Evolutionary conservation across 2,113 vertebrate genomes (phyloP).

Genomic region (Ptyas mucosa): DNA sequence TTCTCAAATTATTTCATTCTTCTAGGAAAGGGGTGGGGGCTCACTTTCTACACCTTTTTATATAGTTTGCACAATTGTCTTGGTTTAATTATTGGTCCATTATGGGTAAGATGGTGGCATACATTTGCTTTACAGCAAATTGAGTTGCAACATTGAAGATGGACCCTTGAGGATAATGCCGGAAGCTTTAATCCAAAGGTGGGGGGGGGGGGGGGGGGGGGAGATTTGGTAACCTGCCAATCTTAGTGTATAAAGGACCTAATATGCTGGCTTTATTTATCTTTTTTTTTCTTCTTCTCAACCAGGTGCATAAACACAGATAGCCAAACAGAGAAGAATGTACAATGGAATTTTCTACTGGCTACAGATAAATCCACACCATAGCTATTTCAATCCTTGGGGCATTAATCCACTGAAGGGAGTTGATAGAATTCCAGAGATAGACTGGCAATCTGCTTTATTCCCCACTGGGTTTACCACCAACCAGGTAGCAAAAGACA

Average conservation of each 20-base stretch:
- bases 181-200: background rate
- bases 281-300: slow-evolving; percentile 26
- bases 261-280: background rate
- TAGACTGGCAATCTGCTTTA: background rate
- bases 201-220: rapidly evolving
- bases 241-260: background rate
- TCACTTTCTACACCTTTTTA: too few species aligned
- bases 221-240: background rate
- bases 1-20: too few species aligned
- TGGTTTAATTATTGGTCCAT: background rate
- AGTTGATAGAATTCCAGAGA: background rate
- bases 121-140: background rate
- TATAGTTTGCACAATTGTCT: background rate
- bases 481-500: background rate
- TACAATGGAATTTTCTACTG: background rate
- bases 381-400: background rate
- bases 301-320: background rate
- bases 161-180: background rate
- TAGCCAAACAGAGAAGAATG: background rate
- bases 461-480: background rate
- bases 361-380: background rate
- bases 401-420: background rate
- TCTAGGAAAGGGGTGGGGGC: too few species aligned
- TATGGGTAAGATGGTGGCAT: background rate
- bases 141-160: background rate